Evolutionary conservation across 2,113 vertebrate species (phyloP).

Genomic region (pig (Sus scrofa)): T2T-Sscrofa CM000824.6:195912001-195912500

Average conservation of each 20-base stretch:
- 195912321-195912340: not conserved
- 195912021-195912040: not conserved
- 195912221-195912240: not conserved
- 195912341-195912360: not conserved
- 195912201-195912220: not conserved
- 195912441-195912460: not conserved
- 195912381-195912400: not conserved
- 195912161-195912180: not conserved
- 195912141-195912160: not conserved
- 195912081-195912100: not conserved
- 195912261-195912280: not conserved
- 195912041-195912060: not conserved
- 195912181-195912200: not conserved
- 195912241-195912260: not conserved
- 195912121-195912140: not conserved
- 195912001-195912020: no score
- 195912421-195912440: not conserved
- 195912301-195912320: not conserved
- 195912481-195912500: not conserved
- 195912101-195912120: not conserved
- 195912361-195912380: not conserved
- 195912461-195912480: conserved; percentile 2
- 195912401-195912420: not conserved
- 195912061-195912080: not conserved
- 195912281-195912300: not conserved